Base-by-base conservation (phyloP, 2,888 invertebrate genomes). In the Hypena proboscidalis region DNA sequence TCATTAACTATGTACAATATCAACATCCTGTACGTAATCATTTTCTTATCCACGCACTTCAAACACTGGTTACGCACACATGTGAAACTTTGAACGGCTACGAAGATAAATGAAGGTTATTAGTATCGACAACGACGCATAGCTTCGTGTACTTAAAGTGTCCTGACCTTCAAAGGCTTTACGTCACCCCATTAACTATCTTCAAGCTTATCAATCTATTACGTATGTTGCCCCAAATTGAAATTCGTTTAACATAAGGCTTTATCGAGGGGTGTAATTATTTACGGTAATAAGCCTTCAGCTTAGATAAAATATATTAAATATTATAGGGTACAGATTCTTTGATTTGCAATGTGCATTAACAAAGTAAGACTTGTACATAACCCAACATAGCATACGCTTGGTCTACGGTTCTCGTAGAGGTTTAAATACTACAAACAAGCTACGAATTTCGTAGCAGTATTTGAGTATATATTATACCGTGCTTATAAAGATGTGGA, bases 21-120 rank as follows among this genome's bases (percentile, higher is more conserved):
- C 1, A 30, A 20, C 39, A 39, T 1, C 2, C 39, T 39, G 23
- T 38, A 38, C 3, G 2, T 5, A 0, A 30, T 10, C 3, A 23
- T 7, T 17, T 30, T 5, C 13, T 4, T 32, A 31, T 20, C 27
- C 27, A 44, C 50, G 32, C 43, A 53, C n/a, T n/a, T n/a, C n/a
- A n/a, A n/a, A n/a, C 37, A 49, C 40, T 46, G 48, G 58, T 64
- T 49, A 49, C 51, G 19, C 58, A 37, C 45, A 51, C 26, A 48
- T 39, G 47, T 33, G 41, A 39, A 50, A 60, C 48, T 68, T 65
- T 66, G 58, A 70, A 72, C 70, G 65, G 65, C 56, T 52, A 43
- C 56, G 60, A 72, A 73, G 72, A 73, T 58, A 65, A 60, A 74
- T 74, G 45, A 64, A 42, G 34, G 58, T 49, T 66, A 70, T 72